These are phyloP conservation scores for Drosophila asahinai DNA, from an alignment of 1,140 invertebrate genomes.

Conservation along the genomic window DNA sequence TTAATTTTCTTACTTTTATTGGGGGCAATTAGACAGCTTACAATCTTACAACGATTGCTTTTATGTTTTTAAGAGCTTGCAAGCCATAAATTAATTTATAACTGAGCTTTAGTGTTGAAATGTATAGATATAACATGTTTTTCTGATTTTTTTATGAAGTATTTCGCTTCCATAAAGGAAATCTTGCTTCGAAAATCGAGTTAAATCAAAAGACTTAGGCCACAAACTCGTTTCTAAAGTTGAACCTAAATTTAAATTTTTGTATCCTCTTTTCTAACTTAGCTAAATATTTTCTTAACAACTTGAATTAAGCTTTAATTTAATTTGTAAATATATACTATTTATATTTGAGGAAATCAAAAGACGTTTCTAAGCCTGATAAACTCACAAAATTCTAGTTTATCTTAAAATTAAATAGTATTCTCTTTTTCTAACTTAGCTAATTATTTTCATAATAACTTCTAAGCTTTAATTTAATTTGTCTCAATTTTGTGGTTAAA, in stretches of 20 bases:
- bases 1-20: background rate
- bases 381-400: too few species aligned
- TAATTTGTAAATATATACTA: background rate
- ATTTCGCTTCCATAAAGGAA: background rate
- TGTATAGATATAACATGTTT: background rate
- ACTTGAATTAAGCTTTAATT: background rate
- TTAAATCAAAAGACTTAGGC: slow-evolving; percentile 9
- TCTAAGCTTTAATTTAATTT: background rate
- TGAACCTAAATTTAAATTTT: too few species aligned
- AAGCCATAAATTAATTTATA: too few species aligned
- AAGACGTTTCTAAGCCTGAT: too few species aligned
- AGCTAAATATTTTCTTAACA: too few species aligned
- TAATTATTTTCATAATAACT: too few species aligned
- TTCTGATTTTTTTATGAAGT: too few species aligned
- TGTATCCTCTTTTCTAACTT: too few species aligned
- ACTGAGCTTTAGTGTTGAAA: background rate
- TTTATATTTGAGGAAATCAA: too few species aligned
- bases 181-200: background rate
- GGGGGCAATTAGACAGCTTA: background rate
- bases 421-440: too few species aligned
- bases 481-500: background rate
- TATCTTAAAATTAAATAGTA: too few species aligned
- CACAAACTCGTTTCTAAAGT: slow-evolving; percentile 10
- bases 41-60: background rate
- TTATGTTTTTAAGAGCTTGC: background rate